Evolutionary conservation across 2,113 vertebrate species (phyloP).

Genomic region (Astur gentilis): DNA sequence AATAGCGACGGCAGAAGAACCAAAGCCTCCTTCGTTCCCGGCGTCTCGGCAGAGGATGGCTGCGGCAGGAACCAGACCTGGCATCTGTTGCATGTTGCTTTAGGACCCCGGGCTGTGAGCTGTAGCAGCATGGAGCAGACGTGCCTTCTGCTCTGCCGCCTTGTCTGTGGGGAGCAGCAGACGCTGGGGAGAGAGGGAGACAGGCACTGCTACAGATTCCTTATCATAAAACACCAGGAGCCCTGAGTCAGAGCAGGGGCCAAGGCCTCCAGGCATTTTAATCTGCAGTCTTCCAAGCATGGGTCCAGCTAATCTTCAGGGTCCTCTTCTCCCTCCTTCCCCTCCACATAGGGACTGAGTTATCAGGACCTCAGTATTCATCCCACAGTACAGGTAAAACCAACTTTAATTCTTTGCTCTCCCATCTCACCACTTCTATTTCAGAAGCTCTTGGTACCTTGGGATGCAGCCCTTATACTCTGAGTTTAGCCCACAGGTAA

Average conservation of each 20-base stretch:
- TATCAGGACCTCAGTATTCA: not conserved
- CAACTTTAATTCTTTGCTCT: constrained; percentile 3
- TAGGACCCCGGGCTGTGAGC: constrained; percentile 36
- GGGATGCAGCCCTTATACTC: not conserved
- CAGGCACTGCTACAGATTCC: not conserved
- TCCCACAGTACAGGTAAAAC: not conserved
- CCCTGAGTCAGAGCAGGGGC: not conserved
- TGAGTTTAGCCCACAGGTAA: not conserved
- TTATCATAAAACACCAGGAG: not conserved
- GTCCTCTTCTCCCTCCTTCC: not conserved
- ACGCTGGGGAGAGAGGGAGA: not conserved
- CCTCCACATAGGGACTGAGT: not conserved
- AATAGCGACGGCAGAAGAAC: fast-evolving
- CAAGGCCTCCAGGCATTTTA: not conserved
- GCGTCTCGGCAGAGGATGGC: not conserved
- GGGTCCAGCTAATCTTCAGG: not conserved
- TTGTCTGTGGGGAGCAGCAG: constrained; percentile 33
- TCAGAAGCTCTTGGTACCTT: not conserved
- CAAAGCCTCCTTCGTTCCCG: not conserved
- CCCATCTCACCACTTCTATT: not conserved
- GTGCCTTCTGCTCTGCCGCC: constrained; percentile 5
- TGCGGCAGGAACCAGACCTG: constrained; percentile 20
- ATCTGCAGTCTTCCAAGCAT: not conserved
- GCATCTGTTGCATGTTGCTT: constrained; percentile 10
- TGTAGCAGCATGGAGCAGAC: constrained; percentile 31